Conservation (phyloP, 2,797 vertebrate species). For the Amblyraja radiata region DNA sequence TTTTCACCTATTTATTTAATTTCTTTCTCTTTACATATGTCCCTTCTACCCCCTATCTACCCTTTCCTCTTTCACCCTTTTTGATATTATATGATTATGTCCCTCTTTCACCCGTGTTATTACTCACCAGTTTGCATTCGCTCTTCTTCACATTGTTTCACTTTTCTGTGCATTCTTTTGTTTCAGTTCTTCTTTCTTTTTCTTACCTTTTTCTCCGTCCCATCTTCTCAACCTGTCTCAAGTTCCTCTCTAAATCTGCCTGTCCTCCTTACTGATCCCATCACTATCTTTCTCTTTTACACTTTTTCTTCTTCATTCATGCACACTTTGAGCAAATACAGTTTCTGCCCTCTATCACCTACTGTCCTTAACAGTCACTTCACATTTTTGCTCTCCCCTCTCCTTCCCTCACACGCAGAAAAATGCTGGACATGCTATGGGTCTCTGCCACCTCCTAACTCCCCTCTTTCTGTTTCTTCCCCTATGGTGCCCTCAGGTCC, state of each 20-base stretch:
- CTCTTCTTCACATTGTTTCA: not conserved
- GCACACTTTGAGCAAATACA: not conserved
- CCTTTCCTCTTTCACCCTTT: not conserved
- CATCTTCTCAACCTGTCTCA: not conserved
- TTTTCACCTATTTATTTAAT: not conserved
- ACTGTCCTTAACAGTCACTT: not conserved
- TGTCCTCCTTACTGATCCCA: conserved; percentile 39
- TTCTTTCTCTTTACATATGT: not conserved
- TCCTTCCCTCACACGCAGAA: not conserved
- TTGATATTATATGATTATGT: not conserved
- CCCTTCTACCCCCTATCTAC: not conserved
- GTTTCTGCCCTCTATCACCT: not conserved
- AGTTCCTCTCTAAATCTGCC: not conserved
- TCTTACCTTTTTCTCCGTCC: not conserved
- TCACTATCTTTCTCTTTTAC: not conserved
- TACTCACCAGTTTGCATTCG: not conserved
- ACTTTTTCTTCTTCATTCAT: not conserved
- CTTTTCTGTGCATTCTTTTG: not conserved
- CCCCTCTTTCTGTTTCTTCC: conserved; percentile 48
- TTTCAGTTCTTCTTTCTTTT: not conserved
- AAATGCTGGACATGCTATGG: not conserved
- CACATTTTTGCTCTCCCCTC: not conserved
- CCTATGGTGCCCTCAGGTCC: conserved; percentile 67
- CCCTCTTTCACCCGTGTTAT: not conserved
- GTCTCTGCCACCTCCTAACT: not conserved